These are phyloP conservation scores for Condylostylus longicornis DNA, from an alignment of 1,140 invertebrate genomes.

Conservation along the genomic window DNA sequence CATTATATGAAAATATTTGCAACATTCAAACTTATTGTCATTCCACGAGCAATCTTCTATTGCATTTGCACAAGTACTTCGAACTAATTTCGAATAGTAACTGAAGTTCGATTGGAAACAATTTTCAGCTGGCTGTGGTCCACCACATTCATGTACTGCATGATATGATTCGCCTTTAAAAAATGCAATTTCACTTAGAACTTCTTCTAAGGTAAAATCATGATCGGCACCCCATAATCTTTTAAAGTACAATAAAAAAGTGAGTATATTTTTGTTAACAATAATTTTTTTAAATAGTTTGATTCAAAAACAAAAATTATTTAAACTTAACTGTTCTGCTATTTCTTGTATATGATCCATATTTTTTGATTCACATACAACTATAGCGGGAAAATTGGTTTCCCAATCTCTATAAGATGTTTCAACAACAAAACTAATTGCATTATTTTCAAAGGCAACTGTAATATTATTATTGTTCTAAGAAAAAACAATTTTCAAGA, in stretches of 20 bases:
- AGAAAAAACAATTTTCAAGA: not conserved
- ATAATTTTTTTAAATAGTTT: not conserved
- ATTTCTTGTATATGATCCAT: slow-evolving; percentile 40
- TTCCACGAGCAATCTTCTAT: slow-evolving; percentile 47
- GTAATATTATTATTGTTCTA: not conserved
- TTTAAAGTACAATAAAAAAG: not conserved
- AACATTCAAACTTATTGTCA: slow-evolving; percentile 43
- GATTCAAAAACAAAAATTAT: slow-evolving; percentile 6
- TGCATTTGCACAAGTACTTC: slow-evolving; percentile 40
- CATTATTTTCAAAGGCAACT: slow-evolving; percentile 31
- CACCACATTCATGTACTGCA: slow-evolving; percentile 43
- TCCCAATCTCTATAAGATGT: slow-evolving; percentile 53
- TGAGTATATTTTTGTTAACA: not conserved
- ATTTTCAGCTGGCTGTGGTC: slow-evolving; percentile 31
- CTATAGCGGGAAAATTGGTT: slow-evolving; percentile 48
- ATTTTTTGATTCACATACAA: slow-evolving; percentile 48
- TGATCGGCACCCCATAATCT: slow-evolving; percentile 46
- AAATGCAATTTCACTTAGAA: slow-evolving; percentile 47
- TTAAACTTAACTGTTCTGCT: slow-evolving; percentile 36
- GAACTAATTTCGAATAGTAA: slow-evolving; percentile 39
- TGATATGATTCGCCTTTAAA: slow-evolving; percentile 50
- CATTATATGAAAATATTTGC: slow-evolving; percentile 44
- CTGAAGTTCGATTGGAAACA: slow-evolving; percentile 41
- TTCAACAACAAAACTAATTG: slow-evolving; percentile 54
- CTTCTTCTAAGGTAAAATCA: slow-evolving; percentile 51